Evolutionary conservation across 2,797 vertebrate species (phyloP), one percentile per base, ranked within the genome.

Genomic region (Gymnopithys bicolor): DNA sequence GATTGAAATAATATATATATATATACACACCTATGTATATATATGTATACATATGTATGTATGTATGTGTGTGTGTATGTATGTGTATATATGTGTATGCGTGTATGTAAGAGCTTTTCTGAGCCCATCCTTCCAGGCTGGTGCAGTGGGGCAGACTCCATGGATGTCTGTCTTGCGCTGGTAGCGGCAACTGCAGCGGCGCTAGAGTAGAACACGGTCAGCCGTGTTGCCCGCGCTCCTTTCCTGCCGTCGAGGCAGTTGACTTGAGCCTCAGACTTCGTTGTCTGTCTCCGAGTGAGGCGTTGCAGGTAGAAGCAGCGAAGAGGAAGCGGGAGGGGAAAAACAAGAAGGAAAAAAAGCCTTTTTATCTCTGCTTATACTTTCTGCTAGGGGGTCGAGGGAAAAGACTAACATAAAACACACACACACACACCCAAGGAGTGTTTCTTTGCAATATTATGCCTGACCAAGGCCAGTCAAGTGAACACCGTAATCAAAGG

Each of bases 211-310:
- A 11, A 46, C 10, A 9, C 5, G 4, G 13, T 24, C 35, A 5
- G 6, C 11, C 1, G 10, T 21, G 13, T 11, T 4, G 5, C 15
- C 37, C 2, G 13, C 4, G 1, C 23, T 16, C 13, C 5, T 1
- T 19, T 51, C 19, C 35, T 11, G 24, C 21, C 9, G 10, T 25
- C 32, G 23, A 3, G 7, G 23, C 13, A 19, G 21, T 2, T 19
- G 37, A 9, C 46, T 25, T 52, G 37, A 14, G 15, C 22, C 24
- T 33, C 68, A 11, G 3, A 49, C 19, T 39, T 52, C 9, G 10
- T 14, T 63, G 30, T 23, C 17, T 21, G 9, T 19, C 16, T 32
- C 19, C 7, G 13, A 35, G 35, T 17, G 49, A 41, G 52, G 33
- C 8, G 4, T 16, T 35, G 39, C 52, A 55, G 49, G 13, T 25